phyloP scores from a whole-genome alignment of 2,888 invertebrate species.

The Philonicus albiceps region DNA sequence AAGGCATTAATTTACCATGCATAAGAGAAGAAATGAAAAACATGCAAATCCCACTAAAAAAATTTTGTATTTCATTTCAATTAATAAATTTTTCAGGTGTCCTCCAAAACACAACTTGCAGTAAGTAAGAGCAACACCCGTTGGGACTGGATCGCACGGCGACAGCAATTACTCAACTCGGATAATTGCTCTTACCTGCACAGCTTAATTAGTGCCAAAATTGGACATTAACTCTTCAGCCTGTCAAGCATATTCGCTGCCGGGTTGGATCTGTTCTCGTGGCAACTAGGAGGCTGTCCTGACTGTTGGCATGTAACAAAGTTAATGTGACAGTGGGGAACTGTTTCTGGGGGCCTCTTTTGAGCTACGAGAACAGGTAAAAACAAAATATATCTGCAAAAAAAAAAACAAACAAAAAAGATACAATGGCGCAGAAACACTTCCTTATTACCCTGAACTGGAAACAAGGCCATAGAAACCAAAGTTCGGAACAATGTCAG shows the following conservation, averaged over 20 bases:
- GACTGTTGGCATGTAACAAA: neutral
- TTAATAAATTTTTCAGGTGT: neutral
- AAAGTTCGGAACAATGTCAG: conserved; percentile 33
- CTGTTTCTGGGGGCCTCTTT: conserved; percentile 4
- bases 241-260: neutral
- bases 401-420: neutral
- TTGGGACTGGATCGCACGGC: neutral
- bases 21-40: neutral
- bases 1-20: neutral
- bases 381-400: too few species aligned
- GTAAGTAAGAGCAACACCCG: neutral
- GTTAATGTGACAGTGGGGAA: neutral
- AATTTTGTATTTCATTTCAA: neutral
- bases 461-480: neutral
- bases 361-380: neutral
- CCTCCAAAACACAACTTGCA: neutral
- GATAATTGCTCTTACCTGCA: conserved; percentile 12
- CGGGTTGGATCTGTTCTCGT: neutral
- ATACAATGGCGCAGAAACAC: neutral
- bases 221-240: conserved; percentile 26
- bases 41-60: neutral
- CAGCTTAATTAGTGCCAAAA: conserved; percentile 22
- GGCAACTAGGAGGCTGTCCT: neutral
- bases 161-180: neutral
- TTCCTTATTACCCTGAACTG: conserved; percentile 39